Conservation (phyloP, 2,888 invertebrate species). For the Ennomos fuscantarius region DNA sequence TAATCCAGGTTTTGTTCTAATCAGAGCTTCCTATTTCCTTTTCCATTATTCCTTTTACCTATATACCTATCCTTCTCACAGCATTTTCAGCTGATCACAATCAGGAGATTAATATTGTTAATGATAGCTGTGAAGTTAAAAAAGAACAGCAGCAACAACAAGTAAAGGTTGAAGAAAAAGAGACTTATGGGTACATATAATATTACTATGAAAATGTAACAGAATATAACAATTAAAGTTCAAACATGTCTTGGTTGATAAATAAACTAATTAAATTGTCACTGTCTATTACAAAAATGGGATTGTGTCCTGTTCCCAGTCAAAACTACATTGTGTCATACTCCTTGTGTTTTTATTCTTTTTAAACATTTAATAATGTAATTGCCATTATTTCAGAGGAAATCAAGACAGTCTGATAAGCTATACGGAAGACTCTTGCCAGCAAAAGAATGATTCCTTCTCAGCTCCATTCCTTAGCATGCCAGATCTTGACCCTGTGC, state of each 20-base stretch:
- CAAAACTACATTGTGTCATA: no score
- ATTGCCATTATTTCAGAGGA: conserved; percentile 48
- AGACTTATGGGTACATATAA: conserved; percentile 32
- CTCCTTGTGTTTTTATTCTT: no score
- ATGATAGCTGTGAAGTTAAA: neutral
- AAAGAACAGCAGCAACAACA: neutral
- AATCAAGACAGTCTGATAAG: conserved; percentile 59
- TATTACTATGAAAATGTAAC: neutral
- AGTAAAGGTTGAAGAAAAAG: conserved; percentile 17
- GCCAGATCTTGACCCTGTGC: conserved; percentile 70
- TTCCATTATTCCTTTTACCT: conserved; percentile 1
- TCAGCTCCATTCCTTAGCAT: conserved; percentile 68
- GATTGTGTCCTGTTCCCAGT: no score
- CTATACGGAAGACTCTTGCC: conserved; percentile 62
- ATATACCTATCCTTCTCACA: conserved; percentile 43
- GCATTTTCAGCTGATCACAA: conserved; percentile 14
- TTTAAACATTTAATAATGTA: no score
- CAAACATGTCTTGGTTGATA: no score
- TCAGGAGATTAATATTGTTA: neutral
- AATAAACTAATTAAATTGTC: no score
- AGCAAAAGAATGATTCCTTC: conserved; percentile 62
- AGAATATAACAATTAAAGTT: no score
- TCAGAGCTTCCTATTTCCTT: conserved; percentile 35
- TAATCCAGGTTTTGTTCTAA: conserved; percentile 55
- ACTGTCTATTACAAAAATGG: no score